These are phyloP conservation scores for Andrena bicolor DNA, from an alignment of 2,888 invertebrate species.

Conservation along the genomic window DNA sequence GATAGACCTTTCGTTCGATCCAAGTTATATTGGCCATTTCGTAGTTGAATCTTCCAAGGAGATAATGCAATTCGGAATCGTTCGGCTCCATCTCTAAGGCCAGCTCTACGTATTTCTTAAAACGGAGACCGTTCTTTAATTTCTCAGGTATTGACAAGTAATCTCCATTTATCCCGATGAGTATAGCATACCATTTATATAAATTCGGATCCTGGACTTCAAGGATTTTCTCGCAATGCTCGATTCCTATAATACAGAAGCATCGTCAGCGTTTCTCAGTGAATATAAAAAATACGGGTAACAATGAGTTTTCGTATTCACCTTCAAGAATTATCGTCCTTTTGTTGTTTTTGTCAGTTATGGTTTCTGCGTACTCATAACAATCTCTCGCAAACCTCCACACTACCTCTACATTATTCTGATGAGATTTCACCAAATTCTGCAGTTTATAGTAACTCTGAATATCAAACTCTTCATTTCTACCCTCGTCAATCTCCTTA, in stretches of 20 bases:
- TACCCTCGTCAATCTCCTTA: conserved; percentile 72
- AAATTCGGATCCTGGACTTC: conserved; percentile 86
- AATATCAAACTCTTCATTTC: conserved; percentile 56
- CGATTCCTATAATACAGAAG: conserved; percentile 84
- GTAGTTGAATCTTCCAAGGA: conserved; percentile 90
- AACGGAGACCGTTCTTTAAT: conserved; percentile 88
- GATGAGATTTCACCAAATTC: conserved; percentile 72
- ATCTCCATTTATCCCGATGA: conserved; percentile 88
- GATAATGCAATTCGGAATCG: conserved; percentile 89
- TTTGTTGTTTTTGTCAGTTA: conserved; percentile 65
- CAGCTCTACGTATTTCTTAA: conserved; percentile 89
- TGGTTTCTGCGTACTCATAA: conserved; percentile 72
- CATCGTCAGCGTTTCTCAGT: neutral
- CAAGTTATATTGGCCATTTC: conserved; percentile 88
- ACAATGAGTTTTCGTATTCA: conserved; percentile 48
- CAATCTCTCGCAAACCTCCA: conserved; percentile 82
- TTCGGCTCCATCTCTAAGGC: conserved; percentile 88
- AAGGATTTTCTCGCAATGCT: conserved; percentile 87
- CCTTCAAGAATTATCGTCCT: conserved; percentile 77
- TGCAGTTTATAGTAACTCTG: conserved; percentile 75
- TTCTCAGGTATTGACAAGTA: conserved; percentile 88
- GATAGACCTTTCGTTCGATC: conserved; percentile 87
- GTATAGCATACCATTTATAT: conserved; percentile 91
- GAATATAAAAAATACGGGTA: neutral
- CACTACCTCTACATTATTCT: conserved; percentile 78